Evolutionary conservation across 23 tunicate species (phyloP).

Genomic region (Corella eumyota): DNA sequence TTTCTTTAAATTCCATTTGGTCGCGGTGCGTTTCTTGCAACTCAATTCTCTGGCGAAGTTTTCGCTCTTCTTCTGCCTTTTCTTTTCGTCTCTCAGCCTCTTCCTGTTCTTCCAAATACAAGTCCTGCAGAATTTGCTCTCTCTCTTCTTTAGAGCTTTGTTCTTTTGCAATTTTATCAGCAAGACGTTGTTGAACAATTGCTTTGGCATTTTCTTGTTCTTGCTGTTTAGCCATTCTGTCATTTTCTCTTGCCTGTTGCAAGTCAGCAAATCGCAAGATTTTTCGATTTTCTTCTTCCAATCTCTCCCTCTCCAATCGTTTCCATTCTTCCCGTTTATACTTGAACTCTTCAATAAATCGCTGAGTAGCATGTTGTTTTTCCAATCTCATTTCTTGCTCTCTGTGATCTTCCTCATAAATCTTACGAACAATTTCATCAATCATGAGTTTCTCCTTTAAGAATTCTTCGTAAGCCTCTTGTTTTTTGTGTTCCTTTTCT

Average conservation of each 20-base stretch:
- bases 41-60: constrained; percentile 65
- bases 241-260: constrained; percentile 76
- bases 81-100: constrained; percentile 86
- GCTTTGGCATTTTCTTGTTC: constrained; percentile 80
- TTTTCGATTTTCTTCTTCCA: constrained; percentile 75
- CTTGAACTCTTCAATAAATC: constrained; percentile 79
- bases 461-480: constrained; percentile 92
- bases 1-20: constrained; percentile 88
- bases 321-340: constrained; percentile 86
- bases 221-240: constrained; percentile 70
- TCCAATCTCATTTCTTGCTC: constrained; percentile 75
- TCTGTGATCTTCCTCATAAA: constrained; percentile 95
- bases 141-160: constrained; percentile 55
- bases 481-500: constrained; percentile 83
- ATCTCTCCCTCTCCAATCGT: constrained; percentile 51
- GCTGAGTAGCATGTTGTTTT: constrained; percentile 71
- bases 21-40: constrained; percentile 70
- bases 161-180: constrained; percentile 46
- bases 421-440: constrained; percentile 96
- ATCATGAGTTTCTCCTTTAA: constrained; percentile 92
- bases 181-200: constrained; percentile 66
- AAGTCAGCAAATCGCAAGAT: constrained; percentile 72
- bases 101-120: constrained; percentile 81
- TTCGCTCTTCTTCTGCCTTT: constrained; percentile 54
- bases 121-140: constrained; percentile 78